Percentiles rank a stretch among this genome's conserved stretches.
Evolutionary conservation across 2,113 vertebrate species (phyloP).

Genomic region (Eonycteris spelaea): DNA sequence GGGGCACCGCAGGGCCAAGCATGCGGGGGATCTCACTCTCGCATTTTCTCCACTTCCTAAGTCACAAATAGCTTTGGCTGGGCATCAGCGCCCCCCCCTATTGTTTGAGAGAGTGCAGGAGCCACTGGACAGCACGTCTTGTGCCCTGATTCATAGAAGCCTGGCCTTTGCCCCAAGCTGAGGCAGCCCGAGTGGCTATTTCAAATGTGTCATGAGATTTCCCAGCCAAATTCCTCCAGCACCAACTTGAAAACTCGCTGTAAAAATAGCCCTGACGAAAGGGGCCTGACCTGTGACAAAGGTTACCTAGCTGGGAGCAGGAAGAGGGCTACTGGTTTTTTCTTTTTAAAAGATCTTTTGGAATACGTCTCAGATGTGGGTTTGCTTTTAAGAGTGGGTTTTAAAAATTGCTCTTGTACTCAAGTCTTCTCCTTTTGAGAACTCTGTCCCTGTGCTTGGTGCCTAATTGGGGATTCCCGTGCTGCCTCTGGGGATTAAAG

Average conservation of each 20-base stretch:
- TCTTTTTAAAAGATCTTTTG: not conserved
- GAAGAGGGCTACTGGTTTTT: not conserved
- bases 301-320: constrained; percentile 25
- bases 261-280: constrained; percentile 65
- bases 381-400: constrained; percentile 40
- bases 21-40: no score
- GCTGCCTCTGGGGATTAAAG: not conserved
- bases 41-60: not conserved
- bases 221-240: constrained; percentile 66
- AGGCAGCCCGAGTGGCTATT: constrained; percentile 39
- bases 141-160: constrained; percentile 54
- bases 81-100: not conserved
- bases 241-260: constrained; percentile 62
- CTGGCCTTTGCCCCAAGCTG: constrained; percentile 27
- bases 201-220: constrained; percentile 71
- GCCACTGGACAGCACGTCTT: constrained; percentile 4
- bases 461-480: not conserved
- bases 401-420: constrained; percentile 26
- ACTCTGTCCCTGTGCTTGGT: not conserved
- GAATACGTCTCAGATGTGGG: not conserved
- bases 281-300: constrained; percentile 42
- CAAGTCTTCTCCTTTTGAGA: not conserved
- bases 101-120: not conserved
- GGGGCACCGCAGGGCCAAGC: not conserved
- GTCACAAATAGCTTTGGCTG: not conserved